phyloP scores from a whole-genome alignment of 2,888 invertebrate species.

The Beris morrisii region DNA sequence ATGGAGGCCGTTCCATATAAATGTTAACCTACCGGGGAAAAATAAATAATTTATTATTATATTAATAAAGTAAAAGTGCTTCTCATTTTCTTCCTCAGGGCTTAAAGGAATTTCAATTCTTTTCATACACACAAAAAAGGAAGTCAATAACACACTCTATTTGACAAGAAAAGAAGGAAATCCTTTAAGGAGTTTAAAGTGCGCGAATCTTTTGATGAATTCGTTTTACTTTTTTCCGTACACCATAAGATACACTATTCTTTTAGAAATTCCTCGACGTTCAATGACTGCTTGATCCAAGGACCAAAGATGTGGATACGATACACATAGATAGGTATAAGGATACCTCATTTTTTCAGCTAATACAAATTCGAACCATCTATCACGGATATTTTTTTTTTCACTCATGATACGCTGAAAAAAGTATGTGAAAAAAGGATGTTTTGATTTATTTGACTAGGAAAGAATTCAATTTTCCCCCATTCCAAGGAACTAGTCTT shows the following conservation, averaged over 20 bases:
- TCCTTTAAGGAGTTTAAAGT: background rate
- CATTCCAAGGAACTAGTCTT: too few species aligned
- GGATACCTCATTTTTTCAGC: too few species aligned
- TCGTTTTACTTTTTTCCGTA: background rate
- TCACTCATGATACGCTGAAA: conserved; percentile 1
- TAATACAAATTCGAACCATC: conserved; percentile 8
- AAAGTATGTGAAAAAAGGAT: conserved; percentile 11
- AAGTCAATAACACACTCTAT: background rate
- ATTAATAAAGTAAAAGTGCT: background rate
- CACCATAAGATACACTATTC: conserved; percentile 1
- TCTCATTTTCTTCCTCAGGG: conserved; percentile 8
- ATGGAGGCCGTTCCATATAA: conserved; percentile 82
- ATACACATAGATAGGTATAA: too few species aligned
- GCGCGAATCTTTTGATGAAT: background rate
- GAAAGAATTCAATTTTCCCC: too few species aligned
- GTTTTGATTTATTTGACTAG: conserved; percentile 17
- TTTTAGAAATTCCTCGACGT: background rate
- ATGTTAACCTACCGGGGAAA: conserved; percentile 68
- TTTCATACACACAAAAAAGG: background rate
- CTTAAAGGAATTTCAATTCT: conserved; percentile 12
- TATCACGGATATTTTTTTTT: conserved; percentile 8
- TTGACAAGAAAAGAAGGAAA: background rate
- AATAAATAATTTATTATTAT: background rate
- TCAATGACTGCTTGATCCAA: conserved; percentile 14
- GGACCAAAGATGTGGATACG: too few species aligned